Base-by-base conservation (phyloP, 2,797 vertebrate species). In the Anas flavirostris region DNA sequence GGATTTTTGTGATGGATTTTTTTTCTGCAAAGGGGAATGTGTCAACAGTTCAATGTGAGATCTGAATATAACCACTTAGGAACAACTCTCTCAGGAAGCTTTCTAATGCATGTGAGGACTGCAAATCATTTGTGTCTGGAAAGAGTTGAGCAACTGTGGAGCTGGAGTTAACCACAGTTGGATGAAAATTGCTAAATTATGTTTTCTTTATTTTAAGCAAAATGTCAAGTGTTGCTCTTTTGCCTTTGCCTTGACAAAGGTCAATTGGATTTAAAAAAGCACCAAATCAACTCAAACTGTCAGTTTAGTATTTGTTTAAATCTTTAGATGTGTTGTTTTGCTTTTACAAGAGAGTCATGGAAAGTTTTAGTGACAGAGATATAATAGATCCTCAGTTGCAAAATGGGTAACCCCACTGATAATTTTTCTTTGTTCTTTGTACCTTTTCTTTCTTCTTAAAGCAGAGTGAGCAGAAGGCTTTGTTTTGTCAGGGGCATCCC, bases 211-310 rank as follows among this genome's bases (percentile, higher is more conserved):
- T 96, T 97, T 96, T 96, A 92, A 85, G 26, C 22, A n/a, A 97
- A 98, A 98, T 97, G 97, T 96, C 97, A 97, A 92, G 78, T 76
- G 69, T 88, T 97, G 55, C 85, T 96, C 86, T 96, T 97, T 96
- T 96, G 91, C 87, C 64, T 97, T 95, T 95, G 95, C 92, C 76
- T 97, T 94, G 85, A 80, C 76, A 97, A 98, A 98, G 95, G 97
- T 96, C 97, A 97, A 8, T 37, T 94, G 83, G 73, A 86, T 86
- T 97, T 31, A 22, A 63, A 93, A 90, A 81, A 68, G 10, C 68
- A 90, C 48, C n/a, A 90, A 91, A 93, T 87, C 82, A 82, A 15
- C 82, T 95, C 53, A 13, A 77, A 69, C 75, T 80, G 78, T 84
- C 92, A 89, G 63, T 50, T 96, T 90, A 88, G 96, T 94, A 64